These are phyloP conservation scores for Crotalus tigris DNA, from an alignment of 2,113 vertebrate species.

Conservation along the genomic window DNA sequence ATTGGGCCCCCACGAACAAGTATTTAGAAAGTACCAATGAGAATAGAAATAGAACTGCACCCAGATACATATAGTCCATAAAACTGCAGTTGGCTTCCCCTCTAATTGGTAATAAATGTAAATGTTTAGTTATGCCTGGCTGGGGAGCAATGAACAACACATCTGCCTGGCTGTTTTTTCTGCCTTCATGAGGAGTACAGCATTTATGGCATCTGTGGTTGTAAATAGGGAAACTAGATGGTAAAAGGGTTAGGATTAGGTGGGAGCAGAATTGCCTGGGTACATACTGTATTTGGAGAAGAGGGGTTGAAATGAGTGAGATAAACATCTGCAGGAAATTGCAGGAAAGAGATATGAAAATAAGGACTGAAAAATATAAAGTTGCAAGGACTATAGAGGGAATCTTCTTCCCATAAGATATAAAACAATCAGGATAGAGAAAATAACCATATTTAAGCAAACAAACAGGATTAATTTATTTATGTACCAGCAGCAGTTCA, in stretches of 20 bases:
- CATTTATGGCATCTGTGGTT: constrained; percentile 66
- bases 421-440: neutral
- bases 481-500: neutral
- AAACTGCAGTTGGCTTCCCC: constrained; percentile 76
- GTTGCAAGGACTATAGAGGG: neutral
- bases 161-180: constrained; percentile 73
- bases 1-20: neutral
- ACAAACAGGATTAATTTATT: neutral
- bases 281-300: neutral
- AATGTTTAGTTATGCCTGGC: constrained; percentile 81
- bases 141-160: constrained; percentile 78
- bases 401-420: neutral
- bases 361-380: neutral
- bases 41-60: constrained; percentile 66
- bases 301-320: fast-evolving
- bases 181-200: constrained; percentile 56
- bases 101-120: constrained; percentile 84
- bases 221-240: neutral
- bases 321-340: neutral
- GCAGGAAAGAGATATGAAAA: neutral
- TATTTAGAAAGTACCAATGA: constrained; percentile 55
- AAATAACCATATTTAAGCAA: neutral
- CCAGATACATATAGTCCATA: constrained; percentile 70
- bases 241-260: neutral
- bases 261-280: neutral